A percentile compares a stretch with the other conserved stretches of the same genome.
These are phyloP conservation scores for Sisyra nigra DNA, from an alignment of 2,888 invertebrate species.

Conservation along the genomic window DNA sequence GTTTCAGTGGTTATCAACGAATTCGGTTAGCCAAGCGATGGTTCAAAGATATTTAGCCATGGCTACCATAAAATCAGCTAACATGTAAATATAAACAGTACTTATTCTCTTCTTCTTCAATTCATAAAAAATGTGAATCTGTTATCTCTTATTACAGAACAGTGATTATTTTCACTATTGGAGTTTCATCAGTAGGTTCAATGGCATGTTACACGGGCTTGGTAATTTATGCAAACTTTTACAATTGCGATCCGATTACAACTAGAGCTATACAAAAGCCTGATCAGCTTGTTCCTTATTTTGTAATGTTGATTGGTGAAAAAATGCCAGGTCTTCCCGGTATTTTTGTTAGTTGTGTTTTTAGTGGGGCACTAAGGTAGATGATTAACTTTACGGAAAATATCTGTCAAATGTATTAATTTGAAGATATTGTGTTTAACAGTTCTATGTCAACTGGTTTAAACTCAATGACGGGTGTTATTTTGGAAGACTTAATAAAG, in stretches of 20 bases:
- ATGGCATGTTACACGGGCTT: constrained; percentile 74
- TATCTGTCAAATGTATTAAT: neutral
- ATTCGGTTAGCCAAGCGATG: constrained; percentile 79
- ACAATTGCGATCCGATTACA: constrained; percentile 71
- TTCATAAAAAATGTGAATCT: too few relatives aligned
- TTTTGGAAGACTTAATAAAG: constrained; percentile 61
- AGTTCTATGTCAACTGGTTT: constrained; percentile 68
- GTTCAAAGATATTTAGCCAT: constrained; percentile 70
- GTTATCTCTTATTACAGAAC: constrained; percentile 38
- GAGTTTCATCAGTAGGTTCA: constrained; percentile 55
- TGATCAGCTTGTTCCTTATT: constrained; percentile 63
- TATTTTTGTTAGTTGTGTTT: constrained; percentile 71
- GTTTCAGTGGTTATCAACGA: constrained; percentile 65
- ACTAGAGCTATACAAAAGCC: constrained; percentile 51
- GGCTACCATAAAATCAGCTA: constrained; percentile 51
- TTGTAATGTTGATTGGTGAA: constrained; percentile 64
- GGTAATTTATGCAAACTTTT: constrained; percentile 72
- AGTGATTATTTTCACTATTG: constrained; percentile 58
- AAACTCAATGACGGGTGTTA: constrained; percentile 67
- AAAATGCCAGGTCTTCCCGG: constrained; percentile 68
- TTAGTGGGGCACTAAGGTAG: constrained; percentile 73
- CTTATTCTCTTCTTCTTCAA: too few relatives aligned
- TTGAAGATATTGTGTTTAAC: constrained; percentile 17
- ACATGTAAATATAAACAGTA: constrained; percentile 36
- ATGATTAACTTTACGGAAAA: neutral